phyloP scores from a whole-genome alignment of 2,797 vertebrate species.

The Cichlasoma orientale region DNA sequence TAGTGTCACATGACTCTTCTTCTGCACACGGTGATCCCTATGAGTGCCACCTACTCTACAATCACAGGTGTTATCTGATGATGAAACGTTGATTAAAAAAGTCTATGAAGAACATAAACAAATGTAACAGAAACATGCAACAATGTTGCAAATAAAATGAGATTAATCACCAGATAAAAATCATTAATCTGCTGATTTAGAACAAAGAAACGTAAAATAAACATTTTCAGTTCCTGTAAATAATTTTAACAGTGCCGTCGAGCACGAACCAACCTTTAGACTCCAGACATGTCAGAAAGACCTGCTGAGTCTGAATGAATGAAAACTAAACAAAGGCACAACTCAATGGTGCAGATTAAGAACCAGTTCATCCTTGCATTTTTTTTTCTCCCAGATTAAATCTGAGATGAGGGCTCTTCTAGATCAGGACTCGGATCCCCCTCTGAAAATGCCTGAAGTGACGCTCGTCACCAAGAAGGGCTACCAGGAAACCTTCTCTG shows the following conservation, averaged over 20 bases:
- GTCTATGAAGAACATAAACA: neutral
- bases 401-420: neutral
- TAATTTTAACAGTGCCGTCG: too few species aligned
- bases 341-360: too few species aligned
- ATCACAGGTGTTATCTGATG: neutral
- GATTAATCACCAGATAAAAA: neutral
- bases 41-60: neutral
- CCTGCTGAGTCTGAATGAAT: too few species aligned
- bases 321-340: too few species aligned
- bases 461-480: neutral
- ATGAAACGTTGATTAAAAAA: neutral
- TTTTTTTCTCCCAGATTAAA: conserved; percentile 9
- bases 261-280: neutral
- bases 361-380: neutral
- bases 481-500: neutral
- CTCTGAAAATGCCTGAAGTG: conserved; percentile 2
- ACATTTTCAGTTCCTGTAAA: too few species aligned
- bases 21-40: neutral
- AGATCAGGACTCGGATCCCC: neutral
- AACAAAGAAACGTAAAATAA: too few species aligned
- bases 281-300: too few species aligned
- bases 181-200: neutral
- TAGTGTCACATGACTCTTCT: neutral
- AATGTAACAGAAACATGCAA: neutral
- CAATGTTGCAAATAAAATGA: rapidly evolving